A percentile compares a stretch with the other conserved stretches of the same genome.
Evolutionary conservation across 2,888 invertebrate genomes (phyloP).

Genomic region (Drosophila meridiana): DNA sequence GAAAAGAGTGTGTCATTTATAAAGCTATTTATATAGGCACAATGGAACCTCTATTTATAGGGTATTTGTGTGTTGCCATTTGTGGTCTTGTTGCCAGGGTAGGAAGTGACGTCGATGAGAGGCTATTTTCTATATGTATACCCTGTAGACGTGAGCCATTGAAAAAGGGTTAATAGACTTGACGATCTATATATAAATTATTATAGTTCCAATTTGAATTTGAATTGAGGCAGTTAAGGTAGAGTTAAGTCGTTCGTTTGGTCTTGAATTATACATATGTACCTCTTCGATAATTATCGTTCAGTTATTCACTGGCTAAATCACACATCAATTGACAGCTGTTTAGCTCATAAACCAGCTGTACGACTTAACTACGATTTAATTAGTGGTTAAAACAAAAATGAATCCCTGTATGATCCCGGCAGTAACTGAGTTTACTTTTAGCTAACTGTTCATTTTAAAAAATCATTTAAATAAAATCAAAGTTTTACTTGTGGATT

Average conservation of each 20-base stretch:
- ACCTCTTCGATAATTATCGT: background rate
- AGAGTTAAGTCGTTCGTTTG: background rate
- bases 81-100: constrained; percentile 66
- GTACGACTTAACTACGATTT: background rate
- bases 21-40: constrained; percentile 36
- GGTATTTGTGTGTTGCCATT: constrained; percentile 54
- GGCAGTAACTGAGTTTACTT: too few species aligned
- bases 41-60: constrained; percentile 68
- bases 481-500: too few species aligned
- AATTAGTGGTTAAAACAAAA: background rate
- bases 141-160: background rate
- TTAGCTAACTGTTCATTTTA: too few species aligned
- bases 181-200: too few species aligned
- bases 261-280: background rate
- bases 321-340: background rate
- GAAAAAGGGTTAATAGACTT: background rate
- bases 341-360: background rate
- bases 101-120: constrained; percentile 61
- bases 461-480: too few species aligned
- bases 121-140: background rate
- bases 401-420: background rate
- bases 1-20: constrained; percentile 12
- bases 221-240: background rate
- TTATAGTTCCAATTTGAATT: background rate
- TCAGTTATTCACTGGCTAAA: background rate